phyloP scores from a whole-genome alignment of 1,140 invertebrate species.

The Proctacanthus coquilletti region DNA sequence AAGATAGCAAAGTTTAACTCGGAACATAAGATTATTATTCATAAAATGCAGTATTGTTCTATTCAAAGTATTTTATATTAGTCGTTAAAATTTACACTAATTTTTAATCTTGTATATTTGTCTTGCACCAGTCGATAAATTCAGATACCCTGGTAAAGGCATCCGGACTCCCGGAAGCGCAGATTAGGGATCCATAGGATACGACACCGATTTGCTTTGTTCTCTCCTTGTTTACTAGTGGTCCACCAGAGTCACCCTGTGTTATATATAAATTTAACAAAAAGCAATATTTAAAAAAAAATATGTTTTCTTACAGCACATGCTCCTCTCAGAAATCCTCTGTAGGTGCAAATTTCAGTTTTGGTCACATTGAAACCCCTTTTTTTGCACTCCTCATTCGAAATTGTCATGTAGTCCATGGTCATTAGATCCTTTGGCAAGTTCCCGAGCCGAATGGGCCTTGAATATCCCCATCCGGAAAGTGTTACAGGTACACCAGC shows the following conservation, averaged over 20 bases:
- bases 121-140: conserved; percentile 11
- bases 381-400: conserved; percentile 21
- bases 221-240: conserved; percentile 29
- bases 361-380: conserved; percentile 21
- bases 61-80: too few relatives aligned
- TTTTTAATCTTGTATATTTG: too few relatives aligned
- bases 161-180: conserved; percentile 22
- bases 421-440: conserved; percentile 20
- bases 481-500: conserved; percentile 16
- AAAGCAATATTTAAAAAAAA: too few relatives aligned
- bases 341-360: conserved; percentile 33
- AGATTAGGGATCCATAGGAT: conserved; percentile 49
- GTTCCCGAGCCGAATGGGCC: conserved; percentile 12
- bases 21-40: too few relatives aligned
- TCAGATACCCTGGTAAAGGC: conserved; percentile 27
- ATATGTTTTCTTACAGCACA: conserved; percentile 19
- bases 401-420: conserved; percentile 20
- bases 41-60: too few relatives aligned
- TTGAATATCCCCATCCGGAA: conserved; percentile 25
- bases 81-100: too few relatives aligned
- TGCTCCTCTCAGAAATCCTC: conserved; percentile 29
- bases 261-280: not conserved
- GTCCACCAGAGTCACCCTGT: conserved; percentile 60
- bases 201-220: conserved; percentile 44
- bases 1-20: too few relatives aligned